Evolutionary conservation across 2,888 invertebrate species (phyloP).

Genomic region (Rhimphoctona megacephalus): DNA sequence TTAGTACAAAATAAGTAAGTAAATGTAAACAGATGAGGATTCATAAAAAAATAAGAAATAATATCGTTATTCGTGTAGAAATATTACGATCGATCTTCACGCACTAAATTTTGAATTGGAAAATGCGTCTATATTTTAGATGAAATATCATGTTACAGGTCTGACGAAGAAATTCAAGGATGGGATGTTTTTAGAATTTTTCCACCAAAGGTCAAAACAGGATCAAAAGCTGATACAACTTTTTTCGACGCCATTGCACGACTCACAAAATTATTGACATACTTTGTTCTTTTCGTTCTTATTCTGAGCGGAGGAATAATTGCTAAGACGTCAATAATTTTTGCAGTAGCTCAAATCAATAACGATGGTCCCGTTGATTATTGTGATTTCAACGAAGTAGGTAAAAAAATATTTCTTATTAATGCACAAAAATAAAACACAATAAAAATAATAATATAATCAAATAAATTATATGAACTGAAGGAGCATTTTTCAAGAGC

Average conservation of each 20-base stretch:
- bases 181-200: conserved; percentile 94
- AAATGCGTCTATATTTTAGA: neutral
- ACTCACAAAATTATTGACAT: conserved; percentile 89
- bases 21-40: neutral
- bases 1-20: neutral
- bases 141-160: conserved; percentile 64
- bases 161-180: conserved; percentile 86
- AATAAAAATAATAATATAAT: neutral
- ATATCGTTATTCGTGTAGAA: no score
- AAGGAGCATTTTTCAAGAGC: no score
- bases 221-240: conserved; percentile 88
- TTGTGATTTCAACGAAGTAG: conserved; percentile 86
- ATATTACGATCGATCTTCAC: neutral
- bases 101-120: neutral
- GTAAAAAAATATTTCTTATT: conserved; percentile 76
- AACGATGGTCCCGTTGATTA: conserved; percentile 86
- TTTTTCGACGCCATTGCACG: conserved; percentile 88
- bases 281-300: conserved; percentile 88
- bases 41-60: neutral
- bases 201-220: conserved; percentile 88
- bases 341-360: conserved; percentile 90
- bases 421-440: no score
- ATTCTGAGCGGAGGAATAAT: conserved; percentile 89
- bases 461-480: no score
- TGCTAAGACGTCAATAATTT: conserved; percentile 90